A percentile compares a stretch with the other conserved stretches of the same genome.
These are phyloP conservation scores for Mylabris phalerata DNA, from an alignment of 1,140 invertebrate species.

Conservation along the genomic window DNA sequence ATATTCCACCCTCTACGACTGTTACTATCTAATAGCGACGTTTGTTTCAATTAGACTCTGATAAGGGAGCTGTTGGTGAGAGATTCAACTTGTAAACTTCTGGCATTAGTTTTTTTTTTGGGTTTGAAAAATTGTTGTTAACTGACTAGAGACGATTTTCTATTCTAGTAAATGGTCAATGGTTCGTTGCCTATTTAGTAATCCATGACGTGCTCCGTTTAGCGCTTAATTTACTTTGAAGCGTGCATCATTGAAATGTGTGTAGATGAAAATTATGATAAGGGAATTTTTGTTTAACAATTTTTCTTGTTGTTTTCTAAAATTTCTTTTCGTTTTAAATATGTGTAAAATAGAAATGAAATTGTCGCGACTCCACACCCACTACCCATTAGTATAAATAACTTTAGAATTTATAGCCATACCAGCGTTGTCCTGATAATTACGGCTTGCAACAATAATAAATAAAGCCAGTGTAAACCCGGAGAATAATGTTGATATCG, in stretches of 20 bases:
- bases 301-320: neutral
- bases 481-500: conserved; percentile 12
- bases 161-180: neutral
- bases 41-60: neutral
- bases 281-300: neutral
- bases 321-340: no score
- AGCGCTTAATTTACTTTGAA: neutral
- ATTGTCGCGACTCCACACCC: conserved; percentile 1
- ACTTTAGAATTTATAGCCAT: conserved; percentile 8
- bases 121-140: neutral
- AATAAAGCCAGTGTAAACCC: conserved; percentile 13
- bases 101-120: neutral
- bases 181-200: conserved; percentile 8
- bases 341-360: no score
- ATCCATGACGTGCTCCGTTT: conserved; percentile 10
- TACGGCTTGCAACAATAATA: conserved; percentile 7
- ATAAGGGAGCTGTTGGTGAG: neutral
- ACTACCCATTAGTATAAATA: conserved; percentile 1
- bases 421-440: conserved; percentile 13
- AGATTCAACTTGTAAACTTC: conserved; percentile 3
- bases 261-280: neutral
- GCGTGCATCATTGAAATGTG: neutral
- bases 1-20: no score
- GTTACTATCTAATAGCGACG: neutral
- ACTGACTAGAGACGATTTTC: conserved; percentile 1